Evolutionary conservation across 1,140 invertebrate genomes (phyloP), one percentile per base, ranked within the genome.

Genomic region (Sweltsa coloradensis): DNA sequence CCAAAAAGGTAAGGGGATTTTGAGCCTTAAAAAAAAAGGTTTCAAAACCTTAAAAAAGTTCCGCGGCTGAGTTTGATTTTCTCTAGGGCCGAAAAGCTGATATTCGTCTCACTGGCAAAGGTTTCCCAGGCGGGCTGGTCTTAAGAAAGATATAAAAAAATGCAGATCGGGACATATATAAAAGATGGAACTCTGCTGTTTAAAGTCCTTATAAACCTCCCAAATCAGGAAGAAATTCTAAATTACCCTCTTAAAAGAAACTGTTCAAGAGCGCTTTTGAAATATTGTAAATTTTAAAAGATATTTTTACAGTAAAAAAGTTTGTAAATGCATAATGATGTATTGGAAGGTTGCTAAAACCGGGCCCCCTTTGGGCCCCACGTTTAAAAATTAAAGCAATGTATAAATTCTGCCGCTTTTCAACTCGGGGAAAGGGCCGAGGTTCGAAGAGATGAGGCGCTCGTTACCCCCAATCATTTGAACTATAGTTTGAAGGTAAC

Each of bases 21-120:
- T n/a, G n/a, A n/a, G n/a, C n/a, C n/a, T n/a, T n/a, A n/a, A n/a
- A n/a, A n/a, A n/a, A n/a, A n/a, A n/a, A n/a, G n/a, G n/a, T n/a
- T n/a, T n/a, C n/a, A n/a, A n/a, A n/a, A n/a, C n/a, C n/a, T n/a
- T n/a, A n/a, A n/a, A n/a, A n/a, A n/a, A n/a, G n/a, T n/a, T n/a
- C n/a, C 65, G 92, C 34, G 81, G 90, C 1, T 92, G 97, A 67
- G 95, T 90, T 64, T 71, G 93, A 43, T 56, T 96, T 11, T 75
- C 67, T 36, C 65, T 95, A 11, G 61, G 90, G 26, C 87, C 89
- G 1, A 92, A 96, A 96, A 71, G 92, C 92, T 5, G 92, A 96
- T 68, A 59, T 80, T 11, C 67, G 92, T 53, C 69, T 96, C 1
- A 92, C 89, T 0, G 64, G 71, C 45, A 86, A 83, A 73, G 81